Evolutionary conservation across 2,113 vertebrate species (phyloP), one percentile per base, ranked within the genome.

Genomic region (Corythornis cristatus): DNA sequence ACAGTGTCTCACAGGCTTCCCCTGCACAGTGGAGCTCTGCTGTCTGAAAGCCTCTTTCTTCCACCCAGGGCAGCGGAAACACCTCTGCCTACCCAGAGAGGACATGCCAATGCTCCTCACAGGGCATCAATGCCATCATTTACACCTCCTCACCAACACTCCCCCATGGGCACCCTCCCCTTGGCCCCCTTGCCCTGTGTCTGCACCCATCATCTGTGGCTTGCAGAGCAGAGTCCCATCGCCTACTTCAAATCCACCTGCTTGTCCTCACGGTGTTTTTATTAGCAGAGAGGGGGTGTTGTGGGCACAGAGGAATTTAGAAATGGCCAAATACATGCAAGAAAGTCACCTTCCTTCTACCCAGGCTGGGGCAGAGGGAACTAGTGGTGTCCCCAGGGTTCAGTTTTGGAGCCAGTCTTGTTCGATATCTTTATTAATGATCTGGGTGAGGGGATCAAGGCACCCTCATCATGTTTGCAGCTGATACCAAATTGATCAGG

Each of bases 141-240:
- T 64, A 53, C 7, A 3, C 43, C 35, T 46, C 9, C 13, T 5
- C 20, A 19, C 2, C 16, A 46, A 22, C 48, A 23, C 48, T 50
- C 22, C 48, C 48, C 48, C 48, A 12, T 50, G 48, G 58, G 40
- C 58, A 10, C 23, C 8, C 61, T 64, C 61, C 25, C 28, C 26
- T 25, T 64, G 61, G 61, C 17, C 25, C 18, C 11, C 17, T 57
- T 1, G 1, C 43, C 16, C 22, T 1, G 4, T 31, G 37, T 37
- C 45, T 1, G 2, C 29, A n/a, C 45, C 57, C 56, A 11, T 31
- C 29, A 7, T 6, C 73, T 1, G 1, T 2, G 2, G 25, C 40
- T 12, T 28, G 45, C 51, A 75, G 42, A 83, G 51, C 21, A 12
- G 26, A 48, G 51, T 10, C 1, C 0, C 9, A 0, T 3, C 5